Evolutionary conservation across 2,888 invertebrate species (phyloP).

Genomic region (Noctua pronuba): DNA sequence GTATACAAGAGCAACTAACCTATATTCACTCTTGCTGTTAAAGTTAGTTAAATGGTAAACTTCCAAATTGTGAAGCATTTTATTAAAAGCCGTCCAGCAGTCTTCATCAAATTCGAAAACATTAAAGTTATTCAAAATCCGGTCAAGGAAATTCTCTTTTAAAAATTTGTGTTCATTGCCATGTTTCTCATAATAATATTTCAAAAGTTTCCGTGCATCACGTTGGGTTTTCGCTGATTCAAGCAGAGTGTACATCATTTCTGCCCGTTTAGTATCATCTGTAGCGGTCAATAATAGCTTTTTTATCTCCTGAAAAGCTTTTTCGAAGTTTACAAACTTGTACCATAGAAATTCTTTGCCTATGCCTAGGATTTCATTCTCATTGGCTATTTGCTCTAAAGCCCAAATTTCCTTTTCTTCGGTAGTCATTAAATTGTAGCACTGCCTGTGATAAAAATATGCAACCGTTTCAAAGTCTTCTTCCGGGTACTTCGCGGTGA

Average conservation of each 20-base stretch:
- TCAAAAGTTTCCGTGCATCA: conserved; percentile 73
- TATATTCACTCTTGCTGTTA: conserved; percentile 62
- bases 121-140: conserved; percentile 68
- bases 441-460: conserved; percentile 69
- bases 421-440: conserved; percentile 72
- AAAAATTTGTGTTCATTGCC: conserved; percentile 71
- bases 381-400: conserved; percentile 72
- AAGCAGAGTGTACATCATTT: conserved; percentile 72
- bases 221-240: conserved; percentile 71
- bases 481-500: conserved; percentile 70
- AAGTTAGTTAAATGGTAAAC: conserved; percentile 67
- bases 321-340: conserved; percentile 75
- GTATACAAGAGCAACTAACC: conserved; percentile 71
- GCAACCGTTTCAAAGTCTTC: conserved; percentile 73
- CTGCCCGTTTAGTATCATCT: conserved; percentile 67
- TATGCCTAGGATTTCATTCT: conserved; percentile 70
- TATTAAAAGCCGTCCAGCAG: conserved; percentile 78
- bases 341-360: conserved; percentile 77
- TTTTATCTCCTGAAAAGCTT: conserved; percentile 74
- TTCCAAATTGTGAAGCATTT: conserved; percentile 74
- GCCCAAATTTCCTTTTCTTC: conserved; percentile 78
- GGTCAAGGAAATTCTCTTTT: conserved; percentile 73
- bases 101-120: conserved; percentile 73
- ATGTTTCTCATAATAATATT: conserved; percentile 79
- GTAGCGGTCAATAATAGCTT: conserved; percentile 69